Conservation (phyloP, 2,888 invertebrate species). For the Mallateleia sp. region DNA sequence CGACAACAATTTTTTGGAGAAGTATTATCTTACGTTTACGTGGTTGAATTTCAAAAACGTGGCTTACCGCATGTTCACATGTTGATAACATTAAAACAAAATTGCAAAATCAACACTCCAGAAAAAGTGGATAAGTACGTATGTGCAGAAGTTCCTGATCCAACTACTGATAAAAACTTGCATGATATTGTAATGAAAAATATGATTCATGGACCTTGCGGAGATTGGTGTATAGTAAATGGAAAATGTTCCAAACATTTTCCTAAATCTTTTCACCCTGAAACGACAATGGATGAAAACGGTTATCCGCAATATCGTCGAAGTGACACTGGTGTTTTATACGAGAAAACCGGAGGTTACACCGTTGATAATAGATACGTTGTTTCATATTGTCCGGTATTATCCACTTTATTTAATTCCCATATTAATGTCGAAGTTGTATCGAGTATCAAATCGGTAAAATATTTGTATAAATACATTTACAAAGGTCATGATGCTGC, state of each 20-base stretch:
- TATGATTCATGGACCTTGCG: constrained; percentile 87
- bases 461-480: neutral
- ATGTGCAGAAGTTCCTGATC: constrained; percentile 84
- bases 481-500: constrained; percentile 46
- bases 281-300: constrained; percentile 35
- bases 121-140: constrained; percentile 41
- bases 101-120: neutral
- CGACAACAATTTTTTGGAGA: neutral
- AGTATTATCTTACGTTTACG: neutral
- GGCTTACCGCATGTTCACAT: neutral
- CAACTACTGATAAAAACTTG: constrained; percentile 79
- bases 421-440: constrained; percentile 75
- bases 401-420: constrained; percentile 36
- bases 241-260: constrained; percentile 83
- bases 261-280: constrained; percentile 80
- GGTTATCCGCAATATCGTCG: constrained; percentile 48
- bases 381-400: constrained; percentile 81
- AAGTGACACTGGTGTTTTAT: constrained; percentile 72
- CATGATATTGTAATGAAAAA: constrained; percentile 81
- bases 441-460: constrained; percentile 84
- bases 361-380: constrained; percentile 84
- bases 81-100: neutral
- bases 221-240: constrained; percentile 32
- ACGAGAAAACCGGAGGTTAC: constrained; percentile 64
- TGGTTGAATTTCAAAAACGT: neutral